Base-by-base conservation (phyloP, 92 coral and sea anemone species). In the Paramuricea clavata region DNA sequence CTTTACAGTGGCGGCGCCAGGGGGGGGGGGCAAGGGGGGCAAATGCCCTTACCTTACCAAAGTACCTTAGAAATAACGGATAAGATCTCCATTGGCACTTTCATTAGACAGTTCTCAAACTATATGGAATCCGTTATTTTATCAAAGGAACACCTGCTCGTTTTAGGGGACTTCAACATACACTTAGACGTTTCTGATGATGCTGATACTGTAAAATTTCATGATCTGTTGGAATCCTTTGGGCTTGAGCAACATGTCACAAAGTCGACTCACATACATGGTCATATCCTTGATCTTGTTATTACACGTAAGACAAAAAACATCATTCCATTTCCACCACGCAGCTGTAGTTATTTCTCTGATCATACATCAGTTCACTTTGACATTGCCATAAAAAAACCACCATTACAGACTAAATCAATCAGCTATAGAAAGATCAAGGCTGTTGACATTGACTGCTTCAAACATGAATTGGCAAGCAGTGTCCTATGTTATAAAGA, bases 181-280 rank as follows among this genome's bases (percentile, higher is more conserved):
- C 91, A 83, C 36, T 25, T 86, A 41, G 90, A 90, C 49, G 88
- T 74, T 69, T 67, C 65, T 47, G 49, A 73, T 41, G 76, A 86
- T 84, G 32, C 79, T 30, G 81, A 87, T 35, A 33, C 86, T 73
- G 61, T 57, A 85, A 90, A 74, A 78, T 86, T 81, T 77, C 73
- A 60, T 47, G 88, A 90, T 59, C 90, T 82, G 25, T 52, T 87
- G 32, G 77, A 91, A 30, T 81, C 83, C 13, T 74, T 81, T 87
- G 89, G 83, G 30, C 89, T 83, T 62, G 64, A 76, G n/a, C 89
- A 91, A 80, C 89, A 91, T 83, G 84, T 91, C 57, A 54, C 65
- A 22, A 85, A 61, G 68, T 76, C 86, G 73, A 85, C 89, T 28
- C 90, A 86, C 49, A 78, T 86, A 28, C 69, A 65, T 78, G 85